A percentile compares a stretch with the other conserved stretches of the same genome.
Conservation (phyloP, 2,888 invertebrate genomes). For the Sinelater perroti region DNA sequence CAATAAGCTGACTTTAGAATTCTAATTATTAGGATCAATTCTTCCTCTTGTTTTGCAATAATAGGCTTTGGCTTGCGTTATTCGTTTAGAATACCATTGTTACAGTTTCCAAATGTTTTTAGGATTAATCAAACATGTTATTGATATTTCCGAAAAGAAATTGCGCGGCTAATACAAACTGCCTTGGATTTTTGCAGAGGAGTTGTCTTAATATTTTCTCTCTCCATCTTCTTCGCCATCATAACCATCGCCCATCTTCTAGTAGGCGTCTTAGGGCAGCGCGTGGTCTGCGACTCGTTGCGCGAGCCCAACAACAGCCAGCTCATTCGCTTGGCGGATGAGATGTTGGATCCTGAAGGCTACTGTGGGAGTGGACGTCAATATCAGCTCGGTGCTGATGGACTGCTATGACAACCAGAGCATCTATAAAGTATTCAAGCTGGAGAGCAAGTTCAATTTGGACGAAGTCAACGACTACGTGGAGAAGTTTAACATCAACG, state of each 20-base stretch:
- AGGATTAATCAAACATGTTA: too few relatives aligned
- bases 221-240: conserved; percentile 73
- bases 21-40: too few relatives aligned
- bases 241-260: conserved; percentile 61
- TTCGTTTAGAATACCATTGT: too few relatives aligned
- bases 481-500: conserved; percentile 66
- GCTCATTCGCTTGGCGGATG: conserved; percentile 70
- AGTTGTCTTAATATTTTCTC: conserved; percentile 76
- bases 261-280: conserved; percentile 50
- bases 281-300: conserved; percentile 80
- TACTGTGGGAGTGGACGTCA: conserved; percentile 64
- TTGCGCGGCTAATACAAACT: too few relatives aligned
- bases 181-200: conserved; percentile 55
- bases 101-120: too few relatives aligned
- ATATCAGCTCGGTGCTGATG: conserved; percentile 66
- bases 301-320: conserved; percentile 67
- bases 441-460: conserved; percentile 66
- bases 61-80: too few relatives aligned
- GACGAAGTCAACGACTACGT: conserved; percentile 59
- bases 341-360: conserved; percentile 67
- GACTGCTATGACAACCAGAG: conserved; percentile 78
- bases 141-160: too few relatives aligned
- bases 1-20: too few relatives aligned
- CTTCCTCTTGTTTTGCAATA: too few relatives aligned
- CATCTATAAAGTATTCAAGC: conserved; percentile 70